Percentiles rank a stretch among this genome's conserved stretches.
Conservation (phyloP, 2,797 vertebrate genomes). For the Otolemur crassicaudatus region DNA sequence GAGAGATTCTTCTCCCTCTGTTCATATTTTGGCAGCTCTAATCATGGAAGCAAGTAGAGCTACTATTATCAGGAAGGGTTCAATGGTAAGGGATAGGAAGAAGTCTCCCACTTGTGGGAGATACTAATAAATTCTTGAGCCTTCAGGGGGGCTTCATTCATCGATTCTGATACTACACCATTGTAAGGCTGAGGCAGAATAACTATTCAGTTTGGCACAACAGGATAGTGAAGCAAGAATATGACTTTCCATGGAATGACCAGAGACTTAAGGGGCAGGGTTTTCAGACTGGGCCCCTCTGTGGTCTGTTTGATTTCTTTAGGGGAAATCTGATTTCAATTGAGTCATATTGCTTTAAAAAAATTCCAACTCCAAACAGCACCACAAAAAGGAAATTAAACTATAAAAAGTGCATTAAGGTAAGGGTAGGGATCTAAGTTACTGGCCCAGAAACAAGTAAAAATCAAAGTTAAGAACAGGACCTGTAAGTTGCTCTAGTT, state of each 20-base stretch:
- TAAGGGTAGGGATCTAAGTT: slow-evolving; percentile 85
- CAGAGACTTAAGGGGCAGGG: slow-evolving; percentile 70
- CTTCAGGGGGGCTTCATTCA: not conserved
- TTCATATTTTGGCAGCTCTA: not conserved
- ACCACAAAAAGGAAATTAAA: slow-evolving; percentile 89
- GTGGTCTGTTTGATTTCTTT: slow-evolving; percentile 85
- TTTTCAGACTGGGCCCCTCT: slow-evolving; percentile 75
- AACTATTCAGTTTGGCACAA: slow-evolving; percentile 77
- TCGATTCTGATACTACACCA: not conserved
- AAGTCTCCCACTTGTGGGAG: not conserved
- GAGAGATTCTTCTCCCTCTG: not conserved
- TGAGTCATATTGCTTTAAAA: slow-evolving; percentile 85
- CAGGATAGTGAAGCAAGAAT: slow-evolving; percentile 77
- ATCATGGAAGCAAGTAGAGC: not conserved
- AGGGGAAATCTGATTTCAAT: slow-evolving; percentile 89
- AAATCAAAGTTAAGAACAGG: slow-evolving; percentile 81
- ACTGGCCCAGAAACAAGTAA: slow-evolving; percentile 80
- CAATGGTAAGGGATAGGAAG: not conserved
- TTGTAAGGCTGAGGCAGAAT: slow-evolving; percentile 72
- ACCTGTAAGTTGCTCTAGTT: slow-evolving; percentile 64
- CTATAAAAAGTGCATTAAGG: slow-evolving; percentile 89
- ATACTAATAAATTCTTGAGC: not conserved
- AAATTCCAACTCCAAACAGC: slow-evolving; percentile 77
- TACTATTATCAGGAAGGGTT: slow-evolving; percentile 17
- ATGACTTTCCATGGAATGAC: slow-evolving; percentile 80